phyloP scores from a whole-genome alignment of 2,797 vertebrate species.

The Adrianichthys oophorus region DNA sequence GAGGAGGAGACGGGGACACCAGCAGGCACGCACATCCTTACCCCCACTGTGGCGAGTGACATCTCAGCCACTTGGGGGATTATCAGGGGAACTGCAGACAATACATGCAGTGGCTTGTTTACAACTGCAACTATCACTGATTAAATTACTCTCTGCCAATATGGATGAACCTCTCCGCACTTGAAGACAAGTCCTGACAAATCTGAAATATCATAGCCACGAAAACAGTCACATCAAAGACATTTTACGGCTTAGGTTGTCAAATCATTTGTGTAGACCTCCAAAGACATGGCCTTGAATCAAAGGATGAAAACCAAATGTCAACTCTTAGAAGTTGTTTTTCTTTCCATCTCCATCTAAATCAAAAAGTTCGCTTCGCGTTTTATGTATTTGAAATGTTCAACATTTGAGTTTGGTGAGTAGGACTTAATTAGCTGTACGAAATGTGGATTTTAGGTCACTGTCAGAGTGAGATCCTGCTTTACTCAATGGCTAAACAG shows the following conservation, averaged over 20 bases:
- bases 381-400: conserved; percentile 20
- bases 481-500: conserved; percentile 33
- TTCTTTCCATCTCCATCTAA: conserved; percentile 19
- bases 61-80: conserved; percentile 24
- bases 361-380: conserved; percentile 30
- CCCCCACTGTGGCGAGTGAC: conserved; percentile 42
- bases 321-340: conserved; percentile 35
- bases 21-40: conserved; percentile 34
- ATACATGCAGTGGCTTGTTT: conserved; percentile 42
- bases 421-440: conserved; percentile 16
- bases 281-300: conserved; percentile 22
- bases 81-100: conserved; percentile 25
- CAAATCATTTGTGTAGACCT: conserved; percentile 39
- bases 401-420: conserved; percentile 8
- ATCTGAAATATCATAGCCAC: conserved; percentile 28
- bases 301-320: conserved; percentile 34
- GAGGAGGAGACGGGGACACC: conserved; percentile 22
- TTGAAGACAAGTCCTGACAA: conserved; percentile 27
- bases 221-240: conserved; percentile 37
- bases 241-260: conserved; percentile 28
- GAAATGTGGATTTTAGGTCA: conserved; percentile 14
- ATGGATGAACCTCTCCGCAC: conserved; percentile 13
- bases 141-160: conserved; percentile 37
- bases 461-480: conserved; percentile 2
- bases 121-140: conserved; percentile 31